Evolutionary conservation across 2,888 invertebrate species (phyloP), one percentile per base, ranked within the genome.

Genomic region (Sarcophaga rosellei): DNA sequence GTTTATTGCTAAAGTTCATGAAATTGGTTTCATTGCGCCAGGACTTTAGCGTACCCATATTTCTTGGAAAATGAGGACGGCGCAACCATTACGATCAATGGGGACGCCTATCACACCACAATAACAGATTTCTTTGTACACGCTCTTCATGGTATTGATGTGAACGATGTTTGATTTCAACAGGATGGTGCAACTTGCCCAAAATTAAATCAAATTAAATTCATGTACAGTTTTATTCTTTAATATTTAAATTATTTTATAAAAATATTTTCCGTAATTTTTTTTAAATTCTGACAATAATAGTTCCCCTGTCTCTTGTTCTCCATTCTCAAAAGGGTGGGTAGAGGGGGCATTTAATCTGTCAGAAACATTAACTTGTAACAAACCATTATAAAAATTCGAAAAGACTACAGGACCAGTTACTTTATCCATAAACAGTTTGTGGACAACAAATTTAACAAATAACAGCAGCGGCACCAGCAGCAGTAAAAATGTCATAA

Each of bases 361-460:
- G 86, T 86, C 86, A 86, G 59, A 77, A 86, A 73, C 76, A 86
- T 83, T 80, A 83, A 83, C 73, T 86, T 80, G 69, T 35, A 45
- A 47, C 75, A 68, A 35, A 59, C 73, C 69, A 83, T 45, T 72
- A 72, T 73, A 73, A 21, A 23, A 47, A 57, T 15, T 59, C 21
- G 23, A 73, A 62, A 80, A 59, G 61, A 66, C 73, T 66, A 47
- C 59, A 80, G 66, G 66, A 35, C 45, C 15, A 80, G 45, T 82
- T 75, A 74, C 74, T 82, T 78, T 76, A 59, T 68, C 23, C 47
- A 75, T 78, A 70, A 75, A 21, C 61, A 72, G 75, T 73, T 62
- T 72, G 73, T 63, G 45, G 62, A 73, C 76, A 66, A 69, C 72
- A 81, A 63, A 47, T 69, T 83, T 69, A 61, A 69, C 63, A 80